Conservation (phyloP, 1,140 invertebrate species). For the Magallana gigas region DNA sequence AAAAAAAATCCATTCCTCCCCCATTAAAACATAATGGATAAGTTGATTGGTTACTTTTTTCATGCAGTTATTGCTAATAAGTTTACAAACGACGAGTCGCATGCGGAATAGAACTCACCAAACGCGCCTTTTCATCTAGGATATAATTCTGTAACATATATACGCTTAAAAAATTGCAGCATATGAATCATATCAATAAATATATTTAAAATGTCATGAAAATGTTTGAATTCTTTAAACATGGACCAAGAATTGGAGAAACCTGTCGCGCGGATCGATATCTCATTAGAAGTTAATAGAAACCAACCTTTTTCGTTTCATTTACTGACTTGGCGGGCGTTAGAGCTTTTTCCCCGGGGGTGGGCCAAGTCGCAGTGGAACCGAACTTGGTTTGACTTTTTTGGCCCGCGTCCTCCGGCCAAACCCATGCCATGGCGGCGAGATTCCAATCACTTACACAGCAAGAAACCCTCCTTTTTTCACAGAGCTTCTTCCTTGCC, state of each 20-base stretch:
- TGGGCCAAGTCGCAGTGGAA: not conserved
- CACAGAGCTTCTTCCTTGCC: constrained; percentile 10
- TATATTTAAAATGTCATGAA: too few relatives aligned
- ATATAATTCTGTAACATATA: constrained; percentile 34
- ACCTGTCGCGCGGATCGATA: too few relatives aligned
- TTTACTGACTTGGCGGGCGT: not conserved
- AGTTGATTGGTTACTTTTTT: not conserved
- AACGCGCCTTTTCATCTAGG: not conserved
- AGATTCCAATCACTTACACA: constrained; percentile 4
- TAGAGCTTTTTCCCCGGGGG: not conserved
- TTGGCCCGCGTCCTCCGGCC: not conserved
- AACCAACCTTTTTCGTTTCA: constrained; percentile 7
- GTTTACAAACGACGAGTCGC: not conserved
- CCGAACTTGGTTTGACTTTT: not conserved
- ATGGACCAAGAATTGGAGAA: too few relatives aligned
- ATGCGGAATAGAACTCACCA: constrained; percentile 26
- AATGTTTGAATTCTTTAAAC: too few relatives aligned
- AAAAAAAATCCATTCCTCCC: not conserved
- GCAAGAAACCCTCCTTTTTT: constrained; percentile 3
- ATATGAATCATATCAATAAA: too few relatives aligned
- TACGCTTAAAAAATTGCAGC: too few relatives aligned
- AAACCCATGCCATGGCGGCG: constrained; percentile 12
- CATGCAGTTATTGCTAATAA: not conserved
- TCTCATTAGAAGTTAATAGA: not conserved
- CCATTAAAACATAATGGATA: not conserved